These are phyloP conservation scores for Eospalax fontanierii DNA, from an alignment of 2,797 vertebrate genomes.

Conservation along the genomic window DNA sequence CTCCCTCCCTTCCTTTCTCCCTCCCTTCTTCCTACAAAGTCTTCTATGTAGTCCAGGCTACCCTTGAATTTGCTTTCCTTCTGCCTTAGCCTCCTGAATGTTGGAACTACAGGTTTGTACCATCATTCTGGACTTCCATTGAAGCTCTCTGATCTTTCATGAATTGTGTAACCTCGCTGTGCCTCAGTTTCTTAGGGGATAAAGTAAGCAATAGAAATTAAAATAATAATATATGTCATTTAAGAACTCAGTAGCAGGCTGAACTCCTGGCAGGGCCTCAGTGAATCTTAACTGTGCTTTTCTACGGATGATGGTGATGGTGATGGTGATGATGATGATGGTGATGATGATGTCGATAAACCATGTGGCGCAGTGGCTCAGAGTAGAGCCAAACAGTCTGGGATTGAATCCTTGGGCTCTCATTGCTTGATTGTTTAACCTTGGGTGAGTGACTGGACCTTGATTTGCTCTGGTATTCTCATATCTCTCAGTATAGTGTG, in stretches of 20 bases:
- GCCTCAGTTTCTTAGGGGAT: not conserved
- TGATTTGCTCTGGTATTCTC: not conserved
- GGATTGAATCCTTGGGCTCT: not conserved
- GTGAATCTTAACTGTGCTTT: not conserved
- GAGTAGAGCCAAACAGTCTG: not conserved
- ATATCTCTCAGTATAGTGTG: accelerated
- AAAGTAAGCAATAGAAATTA: not conserved
- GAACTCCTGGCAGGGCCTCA: not conserved
- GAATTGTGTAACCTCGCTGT: not conserved
- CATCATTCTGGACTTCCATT: no score
- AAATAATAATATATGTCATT: not conserved
- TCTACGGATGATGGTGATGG: not conserved
- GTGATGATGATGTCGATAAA: not conserved
- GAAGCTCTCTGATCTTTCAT: not conserved
- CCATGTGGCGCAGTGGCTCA: not conserved
- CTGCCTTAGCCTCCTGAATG: not conserved
- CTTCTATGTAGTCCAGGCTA: no score
- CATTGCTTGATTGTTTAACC: not conserved
- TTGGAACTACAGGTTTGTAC: not conserved
- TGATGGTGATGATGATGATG: not conserved
- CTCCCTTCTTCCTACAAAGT: not conserved
- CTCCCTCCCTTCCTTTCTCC: no score
- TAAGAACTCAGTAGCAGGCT: not conserved
- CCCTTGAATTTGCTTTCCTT: not conserved
- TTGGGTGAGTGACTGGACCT: not conserved